These are phyloP conservation scores for Harpagoxenus sublaevis DNA, from an alignment of 2,888 invertebrate genomes.

Conservation along the genomic window DNA sequence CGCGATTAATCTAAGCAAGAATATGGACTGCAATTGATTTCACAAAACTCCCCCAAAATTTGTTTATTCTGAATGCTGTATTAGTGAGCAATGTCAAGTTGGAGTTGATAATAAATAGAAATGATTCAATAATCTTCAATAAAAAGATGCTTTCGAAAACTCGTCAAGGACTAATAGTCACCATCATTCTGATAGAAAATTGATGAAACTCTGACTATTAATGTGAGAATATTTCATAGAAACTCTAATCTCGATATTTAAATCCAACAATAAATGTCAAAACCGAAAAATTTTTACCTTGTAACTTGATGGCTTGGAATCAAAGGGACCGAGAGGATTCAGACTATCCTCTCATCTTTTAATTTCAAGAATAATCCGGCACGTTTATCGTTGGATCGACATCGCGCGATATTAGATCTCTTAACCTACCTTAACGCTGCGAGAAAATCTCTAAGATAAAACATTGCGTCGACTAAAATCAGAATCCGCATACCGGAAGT, in stretches of 20 bases:
- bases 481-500: conserved; percentile 62
- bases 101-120: neutral
- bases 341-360: neutral
- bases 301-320: conserved; percentile 21
- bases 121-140: neutral
- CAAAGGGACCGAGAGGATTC: neutral
- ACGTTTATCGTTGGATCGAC: neutral
- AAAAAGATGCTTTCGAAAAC: neutral
- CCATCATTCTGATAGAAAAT: conserved; percentile 28
- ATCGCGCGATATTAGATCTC: conserved; percentile 2
- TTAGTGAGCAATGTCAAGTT: conserved; percentile 3
- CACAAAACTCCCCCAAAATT: neutral
- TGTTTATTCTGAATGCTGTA: neutral
- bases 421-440: conserved; percentile 55
- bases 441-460: conserved; percentile 63
- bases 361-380: conserved; percentile 9
- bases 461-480: conserved; percentile 59
- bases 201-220: neutral
- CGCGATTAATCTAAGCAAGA: conserved; percentile 53
- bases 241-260: conserved; percentile 40
- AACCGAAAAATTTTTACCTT: neutral
- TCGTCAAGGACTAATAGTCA: neutral
- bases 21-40: conserved; percentile 18
- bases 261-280: conserved; percentile 12
- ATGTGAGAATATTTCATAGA: conserved; percentile 51